Percentiles rank a stretch among this genome's conserved stretches.
Conservation (phyloP, 2,888 invertebrate genomes). For the Cataglyphis altisquamis region DNA sequence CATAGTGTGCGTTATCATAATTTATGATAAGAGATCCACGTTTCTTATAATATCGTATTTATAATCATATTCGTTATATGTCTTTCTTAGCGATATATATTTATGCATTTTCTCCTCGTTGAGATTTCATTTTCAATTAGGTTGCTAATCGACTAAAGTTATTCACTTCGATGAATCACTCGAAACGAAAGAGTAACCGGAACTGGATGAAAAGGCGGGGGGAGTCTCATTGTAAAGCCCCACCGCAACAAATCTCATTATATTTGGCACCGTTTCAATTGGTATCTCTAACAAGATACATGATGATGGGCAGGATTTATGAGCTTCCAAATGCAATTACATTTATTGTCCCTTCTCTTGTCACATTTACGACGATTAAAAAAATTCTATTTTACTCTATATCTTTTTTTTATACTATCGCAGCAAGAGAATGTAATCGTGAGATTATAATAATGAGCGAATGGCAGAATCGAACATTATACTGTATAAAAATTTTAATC, state of each 20-base stretch:
- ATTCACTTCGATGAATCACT: conserved; percentile 18
- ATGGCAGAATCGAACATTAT: not conserved
- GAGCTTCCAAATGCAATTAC: not conserved
- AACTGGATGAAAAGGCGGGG: conserved; percentile 48
- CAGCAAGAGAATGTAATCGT: not conserved
- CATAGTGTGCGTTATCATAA: not conserved
- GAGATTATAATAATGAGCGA: not conserved
- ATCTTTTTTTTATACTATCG: not conserved
- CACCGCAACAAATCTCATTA: conserved; percentile 65
- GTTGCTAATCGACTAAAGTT: conserved; percentile 19
- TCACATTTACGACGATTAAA: not conserved
- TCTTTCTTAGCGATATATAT: not conserved
- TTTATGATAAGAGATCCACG: not conserved
- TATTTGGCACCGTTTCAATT: conserved; percentile 66
- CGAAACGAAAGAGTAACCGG: conserved; percentile 18
- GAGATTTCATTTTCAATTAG: conserved; percentile 22
- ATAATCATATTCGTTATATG: not conserved
- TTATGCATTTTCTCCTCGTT: not conserved
- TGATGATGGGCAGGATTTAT: conserved; percentile 20
- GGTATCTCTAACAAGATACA: conserved; percentile 42
- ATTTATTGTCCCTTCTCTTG: conserved; percentile 16
- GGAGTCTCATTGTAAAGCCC: conserved; percentile 52
- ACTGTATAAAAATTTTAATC: not conserved
- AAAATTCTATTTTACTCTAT: not conserved
- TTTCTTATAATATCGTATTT: not conserved